These are phyloP conservation scores for Drosophila pegasa DNA, from an alignment of 2,888 invertebrate genomes.

Conservation along the genomic window DNA sequence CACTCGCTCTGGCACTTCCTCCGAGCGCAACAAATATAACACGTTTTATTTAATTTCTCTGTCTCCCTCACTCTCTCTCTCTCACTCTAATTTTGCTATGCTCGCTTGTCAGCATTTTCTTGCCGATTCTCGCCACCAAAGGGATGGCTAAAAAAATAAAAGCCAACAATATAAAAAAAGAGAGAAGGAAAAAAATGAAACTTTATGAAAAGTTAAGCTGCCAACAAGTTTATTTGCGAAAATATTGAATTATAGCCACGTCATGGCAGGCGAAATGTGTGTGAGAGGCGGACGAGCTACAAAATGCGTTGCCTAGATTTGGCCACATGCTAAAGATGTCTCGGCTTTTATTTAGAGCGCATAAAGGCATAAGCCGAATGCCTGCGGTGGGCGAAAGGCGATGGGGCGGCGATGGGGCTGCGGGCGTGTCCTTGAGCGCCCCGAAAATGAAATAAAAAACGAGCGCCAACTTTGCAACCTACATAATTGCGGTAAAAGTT, in stretches of 20 bases:
- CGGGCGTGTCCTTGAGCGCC: conserved; percentile 63
- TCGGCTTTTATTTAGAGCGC: conserved; percentile 62
- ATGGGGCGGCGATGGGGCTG: conserved; percentile 6
- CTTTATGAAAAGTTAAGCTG: conserved; percentile 76
- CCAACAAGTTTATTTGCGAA: conserved; percentile 79
- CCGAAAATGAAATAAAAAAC: conserved; percentile 64
- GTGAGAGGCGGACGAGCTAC: conserved; percentile 9
- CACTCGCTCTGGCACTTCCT: conserved; percentile 40
- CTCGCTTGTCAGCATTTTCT: conserved; percentile 75
- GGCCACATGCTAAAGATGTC: conserved; percentile 63
- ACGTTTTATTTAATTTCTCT: conserved; percentile 77
- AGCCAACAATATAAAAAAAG: conserved; percentile 22
- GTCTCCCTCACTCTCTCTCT: conserved; percentile 39
- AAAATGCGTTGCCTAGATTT: conserved; percentile 69
- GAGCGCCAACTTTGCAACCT: conserved; percentile 71
- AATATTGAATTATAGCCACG: conserved; percentile 79
- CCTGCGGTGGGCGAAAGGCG: conserved; percentile 27
- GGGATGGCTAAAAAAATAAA: conserved; percentile 66
- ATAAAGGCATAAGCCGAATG: conserved; percentile 72
- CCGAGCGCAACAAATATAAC: conserved; percentile 72
- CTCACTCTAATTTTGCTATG: conserved; percentile 34
- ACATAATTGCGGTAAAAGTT: conserved; percentile 78
- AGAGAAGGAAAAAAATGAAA: conserved; percentile 34
- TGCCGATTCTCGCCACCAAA: conserved; percentile 67
- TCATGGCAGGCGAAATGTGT: conserved; percentile 46